Evolutionary conservation across 2,888 invertebrate genomes (phyloP).

Genomic region (Drosophila greeni): DNA sequence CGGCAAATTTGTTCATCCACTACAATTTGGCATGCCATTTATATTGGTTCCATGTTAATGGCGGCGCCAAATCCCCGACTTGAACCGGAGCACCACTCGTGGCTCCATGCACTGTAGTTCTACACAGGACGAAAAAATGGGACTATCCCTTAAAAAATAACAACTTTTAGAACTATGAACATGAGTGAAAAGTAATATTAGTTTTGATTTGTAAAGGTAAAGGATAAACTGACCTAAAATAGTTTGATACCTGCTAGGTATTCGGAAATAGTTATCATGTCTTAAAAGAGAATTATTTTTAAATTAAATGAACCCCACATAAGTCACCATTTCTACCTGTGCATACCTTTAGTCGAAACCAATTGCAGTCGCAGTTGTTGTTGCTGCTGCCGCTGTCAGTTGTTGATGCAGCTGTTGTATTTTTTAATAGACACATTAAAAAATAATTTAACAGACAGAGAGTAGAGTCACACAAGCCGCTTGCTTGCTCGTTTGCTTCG

Average conservation of each 20-base stretch:
- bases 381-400: conserved; percentile 29
- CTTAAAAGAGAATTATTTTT: background rate
- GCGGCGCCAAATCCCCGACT: conserved; percentile 61
- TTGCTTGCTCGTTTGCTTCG: conserved; percentile 19
- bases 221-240: background rate
- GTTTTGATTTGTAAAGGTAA: background rate
- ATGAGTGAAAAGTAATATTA: background rate
- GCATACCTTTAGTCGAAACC: conserved; percentile 4
- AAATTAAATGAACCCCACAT: background rate
- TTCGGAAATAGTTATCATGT: background rate
- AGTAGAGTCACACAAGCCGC: conserved; percentile 17
- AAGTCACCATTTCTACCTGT: background rate
- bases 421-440: conserved; percentile 73
- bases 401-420: conserved; percentile 69
- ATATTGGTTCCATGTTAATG: conserved; percentile 74
- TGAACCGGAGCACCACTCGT: conserved; percentile 51
- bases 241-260: background rate
- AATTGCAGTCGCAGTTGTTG: conserved; percentile 27
- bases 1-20: conserved; percentile 66
- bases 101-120: background rate
- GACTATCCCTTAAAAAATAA: background rate
- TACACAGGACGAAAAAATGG: conserved; percentile 1
- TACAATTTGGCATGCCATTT: conserved; percentile 75
- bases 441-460: conserved; percentile 68
- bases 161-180: background rate